Conservation (phyloP, 2,888 invertebrate species). For the Serrognathus titanus region DNA sequence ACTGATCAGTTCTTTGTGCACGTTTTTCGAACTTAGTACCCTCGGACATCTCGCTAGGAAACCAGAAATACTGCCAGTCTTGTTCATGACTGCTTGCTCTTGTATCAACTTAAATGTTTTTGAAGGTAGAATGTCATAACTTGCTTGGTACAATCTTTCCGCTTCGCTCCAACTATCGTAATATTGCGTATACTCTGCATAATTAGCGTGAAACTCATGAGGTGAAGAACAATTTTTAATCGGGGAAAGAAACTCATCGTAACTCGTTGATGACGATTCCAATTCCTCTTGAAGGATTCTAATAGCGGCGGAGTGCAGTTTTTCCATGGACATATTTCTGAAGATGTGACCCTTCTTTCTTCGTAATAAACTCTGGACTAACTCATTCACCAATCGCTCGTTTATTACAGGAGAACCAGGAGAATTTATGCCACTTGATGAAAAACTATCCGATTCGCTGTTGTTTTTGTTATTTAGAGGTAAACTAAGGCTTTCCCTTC, state of each 20-base stretch:
- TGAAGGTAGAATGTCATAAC: constrained; percentile 55
- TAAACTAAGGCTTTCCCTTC: constrained; percentile 53
- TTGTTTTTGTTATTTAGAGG: constrained; percentile 49
- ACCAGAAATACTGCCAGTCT: constrained; percentile 47
- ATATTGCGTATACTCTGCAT: constrained; percentile 54
- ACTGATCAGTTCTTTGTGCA: constrained; percentile 51
- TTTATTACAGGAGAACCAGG: constrained; percentile 50
- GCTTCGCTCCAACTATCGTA: constrained; percentile 55
- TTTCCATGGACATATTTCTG: constrained; percentile 55
- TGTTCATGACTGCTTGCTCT: constrained; percentile 48
- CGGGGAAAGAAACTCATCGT: constrained; percentile 41
- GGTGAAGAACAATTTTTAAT: constrained; percentile 45
- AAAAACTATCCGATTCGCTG: constrained; percentile 53
- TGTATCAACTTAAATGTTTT: constrained; percentile 56
- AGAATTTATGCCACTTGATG: constrained; percentile 54
- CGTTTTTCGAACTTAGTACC: constrained; percentile 58
- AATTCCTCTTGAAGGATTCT: constrained; percentile 57
- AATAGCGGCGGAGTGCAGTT: constrained; percentile 57
- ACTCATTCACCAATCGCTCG: constrained; percentile 57
- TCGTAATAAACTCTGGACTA: constrained; percentile 57
- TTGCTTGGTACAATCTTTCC: constrained; percentile 31
- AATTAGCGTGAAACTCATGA: constrained; percentile 49
- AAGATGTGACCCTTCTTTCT: constrained; percentile 55
- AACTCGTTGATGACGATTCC: constrained; percentile 47
- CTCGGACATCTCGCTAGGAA: constrained; percentile 61